Evolutionary conservation across 1,140 invertebrate genomes (phyloP).

Genomic region (Parapsyche elsis): DNA sequence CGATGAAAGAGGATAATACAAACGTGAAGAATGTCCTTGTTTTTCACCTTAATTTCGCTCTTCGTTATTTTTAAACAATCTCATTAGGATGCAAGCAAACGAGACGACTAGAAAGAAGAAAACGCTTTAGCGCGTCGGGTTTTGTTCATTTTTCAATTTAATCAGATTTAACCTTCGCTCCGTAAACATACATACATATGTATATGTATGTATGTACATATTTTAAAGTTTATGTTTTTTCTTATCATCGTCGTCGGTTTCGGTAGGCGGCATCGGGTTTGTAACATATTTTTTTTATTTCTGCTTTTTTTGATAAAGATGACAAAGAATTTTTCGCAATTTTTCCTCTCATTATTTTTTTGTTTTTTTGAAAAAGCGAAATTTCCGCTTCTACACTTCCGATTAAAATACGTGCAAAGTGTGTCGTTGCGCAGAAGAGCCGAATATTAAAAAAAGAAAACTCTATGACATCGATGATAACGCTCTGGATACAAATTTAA

Average conservation of each 20-base stretch:
- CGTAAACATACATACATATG: too few species aligned
- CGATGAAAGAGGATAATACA: neutral
- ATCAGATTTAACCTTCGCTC: neutral
- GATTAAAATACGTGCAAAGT: neutral
- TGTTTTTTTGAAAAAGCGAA: neutral
- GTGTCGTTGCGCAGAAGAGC: neutral
- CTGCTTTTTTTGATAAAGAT: too few species aligned
- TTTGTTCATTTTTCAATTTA: slow-evolving; percentile 4
- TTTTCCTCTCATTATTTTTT: neutral
- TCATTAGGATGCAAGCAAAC: neutral
- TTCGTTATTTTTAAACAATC: slow-evolving; percentile 5
- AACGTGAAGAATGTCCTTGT: neutral
- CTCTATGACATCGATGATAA: too few species aligned
- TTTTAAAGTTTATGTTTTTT: too few species aligned
- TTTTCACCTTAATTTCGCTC: neutral
- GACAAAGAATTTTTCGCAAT: too few species aligned
- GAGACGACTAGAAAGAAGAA: too few species aligned
- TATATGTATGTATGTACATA: too few species aligned
- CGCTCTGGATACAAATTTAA: too few species aligned
- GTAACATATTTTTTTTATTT: too few species aligned
- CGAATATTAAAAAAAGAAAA: too few species aligned
- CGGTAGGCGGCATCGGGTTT: too few species aligned
- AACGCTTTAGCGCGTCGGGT: neutral
- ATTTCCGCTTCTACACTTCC: neutral
- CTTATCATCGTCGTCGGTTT: too few species aligned